Evolutionary conservation across 2,113 vertebrate species (phyloP).

Genomic region (Notechis scutatus): DNA sequence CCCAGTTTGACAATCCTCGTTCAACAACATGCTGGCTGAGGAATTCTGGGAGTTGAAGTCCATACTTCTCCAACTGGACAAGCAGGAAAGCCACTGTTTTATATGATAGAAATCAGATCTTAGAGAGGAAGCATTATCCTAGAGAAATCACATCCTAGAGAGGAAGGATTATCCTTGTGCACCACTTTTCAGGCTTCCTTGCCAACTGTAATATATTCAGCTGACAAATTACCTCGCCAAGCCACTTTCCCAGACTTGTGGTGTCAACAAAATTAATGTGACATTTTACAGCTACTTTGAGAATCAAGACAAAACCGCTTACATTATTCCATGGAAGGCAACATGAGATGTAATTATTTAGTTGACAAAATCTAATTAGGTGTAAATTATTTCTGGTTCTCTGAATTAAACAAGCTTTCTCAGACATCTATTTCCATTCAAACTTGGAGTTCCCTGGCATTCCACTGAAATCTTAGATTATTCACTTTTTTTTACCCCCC

Average conservation of each 20-base stretch:
- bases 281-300: conserved; percentile 78
- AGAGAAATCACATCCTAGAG: background rate
- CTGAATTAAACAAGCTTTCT: conserved; percentile 74
- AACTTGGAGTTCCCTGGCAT: conserved; percentile 57
- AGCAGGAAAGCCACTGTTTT: background rate
- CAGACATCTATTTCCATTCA: conserved; percentile 64
- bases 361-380: conserved; percentile 81
- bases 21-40: background rate
- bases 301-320: conserved; percentile 69
- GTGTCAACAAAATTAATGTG: conserved; percentile 76
- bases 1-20: background rate
- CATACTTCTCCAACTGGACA: background rate
- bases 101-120: background rate
- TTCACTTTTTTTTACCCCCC: conserved; percentile 33
- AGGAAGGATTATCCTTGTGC: conserved; percentile 1
- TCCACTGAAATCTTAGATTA: conserved; percentile 59
- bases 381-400: conserved; percentile 75
- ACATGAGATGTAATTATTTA: conserved; percentile 72
- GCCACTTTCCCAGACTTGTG: conserved; percentile 62
- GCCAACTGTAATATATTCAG: conserved; percentile 40
- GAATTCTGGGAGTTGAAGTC: background rate
- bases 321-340: conserved; percentile 71
- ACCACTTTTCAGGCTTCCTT: background rate
- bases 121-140: background rate
- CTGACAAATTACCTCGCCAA: conserved; percentile 68